Evolutionary conservation across 92 coral and sea anemone species (phyloP), one percentile per base, ranked within the genome.

Genomic region (Metridium senile): DNA sequence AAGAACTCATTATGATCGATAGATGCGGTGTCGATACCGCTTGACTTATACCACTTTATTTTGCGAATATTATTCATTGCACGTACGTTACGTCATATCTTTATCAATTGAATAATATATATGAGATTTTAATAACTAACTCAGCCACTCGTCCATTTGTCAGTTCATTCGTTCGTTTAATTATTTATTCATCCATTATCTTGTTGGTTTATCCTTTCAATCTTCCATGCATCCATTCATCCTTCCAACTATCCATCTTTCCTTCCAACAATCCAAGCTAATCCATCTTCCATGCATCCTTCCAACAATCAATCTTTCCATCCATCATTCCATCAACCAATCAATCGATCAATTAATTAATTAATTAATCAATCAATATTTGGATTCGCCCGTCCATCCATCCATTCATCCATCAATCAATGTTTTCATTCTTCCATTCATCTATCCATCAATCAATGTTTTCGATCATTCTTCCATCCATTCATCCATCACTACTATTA

Each of bases 1-100:
- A 39, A 39, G 49, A 68, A 9, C 39, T 33, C 72, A 9, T 68
- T 19, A 33, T 1, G 33, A n/a, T 26, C 26, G 20, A 64, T 31
- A 64, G 45, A 64, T 47, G 28, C 32, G 20, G 32, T 26, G 3
- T 9, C 70, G 35, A 30, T 47, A 64, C 70, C 70, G 31, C 70
- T 8, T 6, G 22, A 62, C 26, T n/a, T n/a, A n/a, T n/a, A n/a
- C n/a, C n/a, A n/a, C n/a, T n/a, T n/a, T n/a, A n/a, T n/a, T n/a
- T n/a, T n/a, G n/a, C n/a, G n/a, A n/a, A n/a, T n/a, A n/a, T n/a
- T n/a, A n/a, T n/a, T n/a, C n/a, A n/a, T n/a, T n/a, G n/a, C n/a
- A n/a, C n/a, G n/a, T n/a, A n/a, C n/a, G n/a, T n/a, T n/a, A n/a
- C n/a, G n/a, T n/a, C n/a, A n/a, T n/a, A n/a, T n/a, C n/a, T n/a